Evolutionary conservation across 2,888 invertebrate species (phyloP).

Genomic region (Slavum lentiscoides): DNA sequence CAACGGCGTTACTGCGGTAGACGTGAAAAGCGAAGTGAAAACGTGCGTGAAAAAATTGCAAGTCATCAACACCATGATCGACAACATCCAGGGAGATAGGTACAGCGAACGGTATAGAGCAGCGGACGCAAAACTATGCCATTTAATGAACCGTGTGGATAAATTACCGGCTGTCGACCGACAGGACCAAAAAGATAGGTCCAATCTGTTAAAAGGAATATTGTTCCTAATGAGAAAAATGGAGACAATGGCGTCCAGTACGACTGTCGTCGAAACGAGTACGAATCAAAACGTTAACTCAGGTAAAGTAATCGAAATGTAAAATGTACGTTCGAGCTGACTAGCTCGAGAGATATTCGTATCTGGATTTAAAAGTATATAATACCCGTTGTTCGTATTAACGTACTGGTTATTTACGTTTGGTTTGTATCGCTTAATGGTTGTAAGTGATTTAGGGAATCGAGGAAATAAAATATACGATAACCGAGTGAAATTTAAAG

Average conservation of each 20-base stretch:
- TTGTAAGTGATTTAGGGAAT: neutral
- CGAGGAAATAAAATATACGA: neutral
- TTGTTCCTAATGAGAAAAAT: constrained; percentile 54
- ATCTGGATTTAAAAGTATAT: neutral
- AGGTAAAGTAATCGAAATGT: constrained; percentile 8
- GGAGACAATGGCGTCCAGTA: constrained; percentile 43
- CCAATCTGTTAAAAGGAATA: constrained; percentile 54
- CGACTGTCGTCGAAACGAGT: constrained; percentile 14
- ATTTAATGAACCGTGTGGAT: constrained; percentile 54
- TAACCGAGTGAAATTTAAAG: neutral
- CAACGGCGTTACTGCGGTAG: neutral
- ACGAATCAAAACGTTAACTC: constrained; percentile 11
- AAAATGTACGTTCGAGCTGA: neutral
- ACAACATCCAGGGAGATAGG: constrained; percentile 52
- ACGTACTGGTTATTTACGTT: neutral
- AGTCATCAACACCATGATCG: constrained; percentile 48
- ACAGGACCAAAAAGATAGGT: constrained; percentile 49
- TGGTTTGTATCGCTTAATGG: neutral
- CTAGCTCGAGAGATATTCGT: neutral
- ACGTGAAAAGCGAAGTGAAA: constrained; percentile 48
- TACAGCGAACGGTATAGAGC: constrained; percentile 52
- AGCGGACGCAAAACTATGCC: constrained; percentile 53
- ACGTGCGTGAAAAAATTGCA: constrained; percentile 51
- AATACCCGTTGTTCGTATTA: neutral
- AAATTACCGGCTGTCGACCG: constrained; percentile 45